These are phyloP conservation scores for Temnothorax nylanderi DNA, from an alignment of 1,140 invertebrate genomes.

Conservation along the genomic window DNA sequence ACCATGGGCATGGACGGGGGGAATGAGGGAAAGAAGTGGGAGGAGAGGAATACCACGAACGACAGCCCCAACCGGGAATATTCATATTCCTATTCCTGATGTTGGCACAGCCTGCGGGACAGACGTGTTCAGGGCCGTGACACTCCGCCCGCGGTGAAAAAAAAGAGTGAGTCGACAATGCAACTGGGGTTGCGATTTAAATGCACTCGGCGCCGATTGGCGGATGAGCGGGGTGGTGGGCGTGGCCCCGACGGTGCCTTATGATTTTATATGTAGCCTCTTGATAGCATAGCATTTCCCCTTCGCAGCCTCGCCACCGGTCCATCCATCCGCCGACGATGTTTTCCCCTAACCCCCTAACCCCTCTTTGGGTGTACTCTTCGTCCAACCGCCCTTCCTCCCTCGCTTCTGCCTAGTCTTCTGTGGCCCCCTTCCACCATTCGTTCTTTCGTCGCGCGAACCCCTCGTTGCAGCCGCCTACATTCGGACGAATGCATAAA, in stretches of 20 bases:
- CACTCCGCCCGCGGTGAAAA: conserved; percentile 80
- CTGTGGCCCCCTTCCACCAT: conserved; percentile 31
- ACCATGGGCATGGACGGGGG: background rate
- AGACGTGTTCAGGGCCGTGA: conserved; percentile 66
- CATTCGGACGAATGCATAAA: conserved; percentile 75
- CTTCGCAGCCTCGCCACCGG: conserved; percentile 17
- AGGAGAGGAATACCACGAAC: conserved; percentile 38
- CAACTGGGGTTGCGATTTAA: conserved; percentile 83
- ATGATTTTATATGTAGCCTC: conserved; percentile 84
- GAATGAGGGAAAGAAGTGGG: background rate
- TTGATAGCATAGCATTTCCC: conserved; percentile 69
- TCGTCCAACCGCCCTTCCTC: conserved; percentile 52
- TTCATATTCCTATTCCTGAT: conserved; percentile 75
- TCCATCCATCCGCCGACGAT: conserved; percentile 58
- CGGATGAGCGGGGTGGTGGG: conserved; percentile 81
- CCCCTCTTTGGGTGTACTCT: conserved; percentile 42
- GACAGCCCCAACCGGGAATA: conserved; percentile 63
- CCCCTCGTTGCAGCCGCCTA: conserved; percentile 47
- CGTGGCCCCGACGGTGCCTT: conserved; percentile 81
- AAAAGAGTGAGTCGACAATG: conserved; percentile 79
- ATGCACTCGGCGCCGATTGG: conserved; percentile 83
- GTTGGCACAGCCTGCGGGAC: conserved; percentile 69
- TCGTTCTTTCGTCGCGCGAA: background rate
- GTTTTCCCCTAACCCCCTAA: background rate
- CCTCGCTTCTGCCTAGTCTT: conserved; percentile 1